These are phyloP conservation scores for Drosophila siamana DNA, from an alignment of 2,888 invertebrate genomes.

Conservation along the genomic window DNA sequence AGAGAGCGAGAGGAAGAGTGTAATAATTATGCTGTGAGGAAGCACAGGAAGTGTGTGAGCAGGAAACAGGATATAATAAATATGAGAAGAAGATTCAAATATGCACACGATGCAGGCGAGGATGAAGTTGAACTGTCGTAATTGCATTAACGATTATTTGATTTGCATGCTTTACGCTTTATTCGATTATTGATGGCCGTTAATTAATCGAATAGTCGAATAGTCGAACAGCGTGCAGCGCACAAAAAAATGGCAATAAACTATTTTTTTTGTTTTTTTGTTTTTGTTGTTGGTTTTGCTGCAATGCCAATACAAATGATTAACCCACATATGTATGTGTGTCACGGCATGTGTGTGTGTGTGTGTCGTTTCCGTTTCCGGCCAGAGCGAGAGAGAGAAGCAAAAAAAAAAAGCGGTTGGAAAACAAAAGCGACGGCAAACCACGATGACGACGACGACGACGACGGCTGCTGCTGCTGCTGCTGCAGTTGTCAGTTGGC, in stretches of 20 bases:
- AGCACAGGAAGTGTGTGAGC: background rate
- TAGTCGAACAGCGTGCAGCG: constrained; percentile 17
- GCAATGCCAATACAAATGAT: constrained; percentile 37
- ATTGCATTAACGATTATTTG: constrained; percentile 21
- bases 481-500: constrained; percentile 50
- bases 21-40: background rate
- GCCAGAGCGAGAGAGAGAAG: constrained; percentile 22
- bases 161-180: constrained; percentile 12
- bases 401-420: constrained; percentile 14
- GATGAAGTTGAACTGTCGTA: constrained; percentile 9
- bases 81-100: constrained; percentile 10
- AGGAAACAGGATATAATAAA: constrained; percentile 13
- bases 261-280: too few relatives aligned
- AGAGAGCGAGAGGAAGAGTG: background rate
- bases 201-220: constrained; percentile 33
- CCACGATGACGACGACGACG: constrained; percentile 17
- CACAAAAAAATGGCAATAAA: background rate
- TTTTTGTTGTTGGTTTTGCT: constrained; percentile 1
- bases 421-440: constrained; percentile 51
- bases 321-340: constrained; percentile 21
- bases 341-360: constrained; percentile 26
- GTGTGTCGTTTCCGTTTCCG: constrained; percentile 66
- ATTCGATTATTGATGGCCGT: constrained; percentile 16
- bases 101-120: background rate
- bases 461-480: constrained; percentile 13